phyloP scores from a whole-genome alignment of 1,140 invertebrate species.

The Zeugodacus cucurbitae region DNA sequence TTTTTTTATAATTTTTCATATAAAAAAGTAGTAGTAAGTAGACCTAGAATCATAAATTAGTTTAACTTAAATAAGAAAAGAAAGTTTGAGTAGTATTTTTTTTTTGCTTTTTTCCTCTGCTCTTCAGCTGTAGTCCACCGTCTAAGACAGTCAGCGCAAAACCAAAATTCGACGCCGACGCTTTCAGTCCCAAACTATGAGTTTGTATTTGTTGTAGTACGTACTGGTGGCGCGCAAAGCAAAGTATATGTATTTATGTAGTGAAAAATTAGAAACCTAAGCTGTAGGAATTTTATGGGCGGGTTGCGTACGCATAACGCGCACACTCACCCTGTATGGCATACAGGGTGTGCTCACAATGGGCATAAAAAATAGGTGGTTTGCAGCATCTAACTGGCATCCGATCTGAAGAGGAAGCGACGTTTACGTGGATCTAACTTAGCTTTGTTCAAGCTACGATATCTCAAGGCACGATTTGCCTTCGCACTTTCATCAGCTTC shows the following conservation, averaged over 20 bases:
- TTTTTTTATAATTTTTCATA: slow-evolving; percentile 20
- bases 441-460: slow-evolving; percentile 42
- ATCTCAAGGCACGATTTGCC: slow-evolving; percentile 29
- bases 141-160: background rate
- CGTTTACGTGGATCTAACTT: slow-evolving; percentile 63
- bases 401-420: slow-evolving; percentile 62
- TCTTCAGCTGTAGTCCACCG: background rate
- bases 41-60: slow-evolving; percentile 23
- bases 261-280: slow-evolving; percentile 2
- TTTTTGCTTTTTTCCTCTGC: too few species aligned
- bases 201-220: background rate
- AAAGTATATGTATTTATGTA: background rate
- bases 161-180: background rate
- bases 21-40: background rate
- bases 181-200: background rate
- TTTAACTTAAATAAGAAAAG: slow-evolving; percentile 34
- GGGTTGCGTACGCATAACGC: background rate
- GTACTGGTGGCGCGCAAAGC: background rate
- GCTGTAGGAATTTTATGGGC: slow-evolving; percentile 19
- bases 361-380: background rate
- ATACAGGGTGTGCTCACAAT: background rate
- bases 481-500: slow-evolving; percentile 13
- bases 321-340: background rate
- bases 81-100: background rate
- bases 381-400: slow-evolving; percentile 54